These are phyloP conservation scores for Rhyacophila evoluta DNA, from an alignment of 2,888 invertebrate species.

Conservation along the genomic window DNA sequence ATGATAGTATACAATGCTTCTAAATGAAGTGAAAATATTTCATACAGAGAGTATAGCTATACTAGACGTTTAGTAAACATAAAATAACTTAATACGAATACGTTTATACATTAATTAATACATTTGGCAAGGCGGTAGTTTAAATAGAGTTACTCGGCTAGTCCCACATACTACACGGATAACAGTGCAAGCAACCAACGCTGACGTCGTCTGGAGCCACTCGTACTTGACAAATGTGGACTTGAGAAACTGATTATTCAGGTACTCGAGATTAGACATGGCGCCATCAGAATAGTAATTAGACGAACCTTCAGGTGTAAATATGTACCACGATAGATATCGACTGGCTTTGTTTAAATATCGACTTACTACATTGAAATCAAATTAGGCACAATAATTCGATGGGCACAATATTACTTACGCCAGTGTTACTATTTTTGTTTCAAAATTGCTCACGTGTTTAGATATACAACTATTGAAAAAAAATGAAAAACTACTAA, in stretches of 20 bases:
- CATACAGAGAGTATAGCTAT: no score
- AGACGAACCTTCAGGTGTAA: not conserved
- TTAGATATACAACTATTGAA: no score
- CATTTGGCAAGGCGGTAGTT: not conserved
- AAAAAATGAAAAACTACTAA: no score
- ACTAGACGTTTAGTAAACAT: no score
- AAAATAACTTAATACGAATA: not conserved
- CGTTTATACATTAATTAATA: not conserved
- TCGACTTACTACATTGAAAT: not conserved
- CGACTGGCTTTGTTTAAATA: not conserved
- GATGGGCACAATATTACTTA: no score
- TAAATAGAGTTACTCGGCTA: not conserved
- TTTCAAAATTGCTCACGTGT: no score
- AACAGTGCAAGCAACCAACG: not conserved
- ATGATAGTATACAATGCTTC: no score
- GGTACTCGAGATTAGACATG: conserved; percentile 34
- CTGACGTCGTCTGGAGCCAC: not conserved
- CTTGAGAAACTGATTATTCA: conserved; percentile 44
- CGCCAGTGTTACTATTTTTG: no score
- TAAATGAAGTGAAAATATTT: not conserved
- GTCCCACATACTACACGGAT: not conserved
- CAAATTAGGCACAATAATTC: no score
- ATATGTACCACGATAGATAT: not conserved
- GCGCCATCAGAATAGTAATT: conserved; percentile 43
- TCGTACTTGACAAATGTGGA: conserved; percentile 1